Evolutionary conservation across 2,797 vertebrate genomes (phyloP).

Genomic region (Pangasius mekongensis): DNA sequence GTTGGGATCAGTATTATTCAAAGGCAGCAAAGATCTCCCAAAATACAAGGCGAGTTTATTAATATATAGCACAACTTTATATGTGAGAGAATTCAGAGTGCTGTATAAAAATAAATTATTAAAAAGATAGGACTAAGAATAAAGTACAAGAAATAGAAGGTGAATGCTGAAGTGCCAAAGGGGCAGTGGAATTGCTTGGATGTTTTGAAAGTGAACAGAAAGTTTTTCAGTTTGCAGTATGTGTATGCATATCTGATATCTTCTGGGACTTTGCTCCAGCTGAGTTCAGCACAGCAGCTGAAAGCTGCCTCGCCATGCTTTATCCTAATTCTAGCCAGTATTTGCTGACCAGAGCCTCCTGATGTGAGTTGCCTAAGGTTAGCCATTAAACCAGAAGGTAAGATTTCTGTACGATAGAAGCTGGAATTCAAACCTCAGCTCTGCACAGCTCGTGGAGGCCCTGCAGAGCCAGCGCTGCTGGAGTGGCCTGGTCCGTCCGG

Average conservation of each 20-base stretch:
- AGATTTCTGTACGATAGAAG: background rate
- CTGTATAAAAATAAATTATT: background rate
- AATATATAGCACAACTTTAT: background rate
- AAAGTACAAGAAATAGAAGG: background rate
- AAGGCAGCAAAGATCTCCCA: background rate
- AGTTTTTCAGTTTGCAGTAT: background rate
- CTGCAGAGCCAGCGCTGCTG: constrained; percentile 85
- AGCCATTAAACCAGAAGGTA: constrained; percentile 7
- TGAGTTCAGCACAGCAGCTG: background rate
- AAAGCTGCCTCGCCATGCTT: background rate
- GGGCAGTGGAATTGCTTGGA: background rate
- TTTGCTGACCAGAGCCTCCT: constrained; percentile 19
- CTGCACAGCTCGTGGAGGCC: constrained; percentile 89
- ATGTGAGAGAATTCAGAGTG: background rate
- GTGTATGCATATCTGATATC: background rate
- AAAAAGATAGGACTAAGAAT: background rate
- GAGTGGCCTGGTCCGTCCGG: constrained; percentile 85
- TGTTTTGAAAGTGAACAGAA: constrained; percentile 1
- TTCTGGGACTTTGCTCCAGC: constrained; percentile 8
- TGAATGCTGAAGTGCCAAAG: background rate
- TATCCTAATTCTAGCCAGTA: background rate
- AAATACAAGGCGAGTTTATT: background rate
- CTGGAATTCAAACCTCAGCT: constrained; percentile 80
- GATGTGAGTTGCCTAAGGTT: background rate
- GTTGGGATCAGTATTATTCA: no score